A percentile compares a stretch with the other conserved stretches of the same genome.
Conservation (phyloP, 2,797 vertebrate genomes). For the Zenarchopterus dispar region DNA sequence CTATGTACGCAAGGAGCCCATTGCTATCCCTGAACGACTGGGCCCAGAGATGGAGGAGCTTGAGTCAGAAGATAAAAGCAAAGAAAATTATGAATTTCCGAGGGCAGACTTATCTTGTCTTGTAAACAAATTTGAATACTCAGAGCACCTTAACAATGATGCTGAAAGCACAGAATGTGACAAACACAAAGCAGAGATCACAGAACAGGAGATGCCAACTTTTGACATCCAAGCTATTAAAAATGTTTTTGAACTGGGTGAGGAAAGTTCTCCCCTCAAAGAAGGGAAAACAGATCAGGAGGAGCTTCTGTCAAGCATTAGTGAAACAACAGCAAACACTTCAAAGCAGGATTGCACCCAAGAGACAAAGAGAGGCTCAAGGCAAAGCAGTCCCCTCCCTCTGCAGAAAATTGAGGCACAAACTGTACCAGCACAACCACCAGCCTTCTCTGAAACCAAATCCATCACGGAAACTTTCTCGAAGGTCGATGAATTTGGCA, state of each 20-base stretch:
- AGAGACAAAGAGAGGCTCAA: conserved; percentile 64
- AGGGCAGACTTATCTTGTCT: conserved; percentile 67
- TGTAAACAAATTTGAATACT: conserved; percentile 80
- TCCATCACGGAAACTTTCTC: conserved; percentile 81
- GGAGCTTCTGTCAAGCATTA: conserved; percentile 75
- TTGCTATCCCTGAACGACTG: conserved; percentile 70
- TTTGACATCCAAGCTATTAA: conserved; percentile 84
- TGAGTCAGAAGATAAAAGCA: conserved; percentile 64
- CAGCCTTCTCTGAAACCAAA: conserved; percentile 77
- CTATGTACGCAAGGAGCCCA: conserved; percentile 75
- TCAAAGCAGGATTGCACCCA: conserved; percentile 75
- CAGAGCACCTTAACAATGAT: conserved; percentile 66
- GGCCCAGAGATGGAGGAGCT: conserved; percentile 76
- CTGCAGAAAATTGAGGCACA: conserved; percentile 56
- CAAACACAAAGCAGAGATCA: conserved; percentile 59
- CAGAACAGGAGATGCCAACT: conserved; percentile 75
- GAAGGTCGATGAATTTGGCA: conserved; percentile 80
- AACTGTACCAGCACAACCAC: conserved; percentile 68
- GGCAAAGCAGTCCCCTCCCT: conserved; percentile 71
- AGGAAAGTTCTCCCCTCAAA: conserved; percentile 74
- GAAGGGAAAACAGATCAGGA: conserved; percentile 76
- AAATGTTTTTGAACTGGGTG: conserved; percentile 85
- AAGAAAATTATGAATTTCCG: conserved; percentile 74
- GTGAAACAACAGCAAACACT: conserved; percentile 72
- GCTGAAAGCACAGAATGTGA: conserved; percentile 63